Conservation (phyloP, 2,797 vertebrate genomes). For the Intellagama lesueurii region DNA sequence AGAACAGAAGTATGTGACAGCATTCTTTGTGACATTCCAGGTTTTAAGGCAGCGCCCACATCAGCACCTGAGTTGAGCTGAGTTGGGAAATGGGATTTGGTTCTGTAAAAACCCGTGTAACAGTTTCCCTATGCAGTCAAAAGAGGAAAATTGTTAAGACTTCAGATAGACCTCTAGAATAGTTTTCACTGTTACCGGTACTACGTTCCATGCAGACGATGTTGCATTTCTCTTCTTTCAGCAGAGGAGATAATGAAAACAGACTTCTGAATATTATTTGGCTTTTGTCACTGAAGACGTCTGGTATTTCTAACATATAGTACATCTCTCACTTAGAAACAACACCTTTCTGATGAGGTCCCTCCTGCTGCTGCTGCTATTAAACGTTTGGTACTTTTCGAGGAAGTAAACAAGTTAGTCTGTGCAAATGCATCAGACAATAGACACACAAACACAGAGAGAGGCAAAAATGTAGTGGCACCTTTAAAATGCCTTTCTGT, state of each 20-base stretch:
- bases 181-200: constrained; percentile 42
- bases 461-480: too few species aligned
- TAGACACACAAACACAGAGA: too few species aligned
- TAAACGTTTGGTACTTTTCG: too few species aligned
- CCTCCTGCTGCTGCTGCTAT: too few species aligned
- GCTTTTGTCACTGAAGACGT: background rate
- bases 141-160: constrained; percentile 41
- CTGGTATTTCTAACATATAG: background rate
- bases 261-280: background rate
- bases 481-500: too few species aligned
- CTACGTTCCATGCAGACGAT: constrained; percentile 10
- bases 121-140: constrained; percentile 45
- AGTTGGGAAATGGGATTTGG: constrained; percentile 18
- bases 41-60: background rate
- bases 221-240: constrained; percentile 5
- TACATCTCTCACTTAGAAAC: background rate
- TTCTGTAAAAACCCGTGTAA: background rate
- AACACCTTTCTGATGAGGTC: background rate
- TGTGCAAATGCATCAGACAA: too few species aligned
- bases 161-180: constrained; percentile 25
- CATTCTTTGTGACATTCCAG: background rate
- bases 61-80: background rate
- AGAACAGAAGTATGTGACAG: constrained; percentile 28
- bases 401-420: too few species aligned
- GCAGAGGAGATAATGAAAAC: constrained; percentile 12